A percentile compares a stretch with the other conserved stretches of the same genome.
phyloP scores from a whole-genome alignment of 2,113 vertebrate species.

The Pygoscelis antarcticus region DNA sequence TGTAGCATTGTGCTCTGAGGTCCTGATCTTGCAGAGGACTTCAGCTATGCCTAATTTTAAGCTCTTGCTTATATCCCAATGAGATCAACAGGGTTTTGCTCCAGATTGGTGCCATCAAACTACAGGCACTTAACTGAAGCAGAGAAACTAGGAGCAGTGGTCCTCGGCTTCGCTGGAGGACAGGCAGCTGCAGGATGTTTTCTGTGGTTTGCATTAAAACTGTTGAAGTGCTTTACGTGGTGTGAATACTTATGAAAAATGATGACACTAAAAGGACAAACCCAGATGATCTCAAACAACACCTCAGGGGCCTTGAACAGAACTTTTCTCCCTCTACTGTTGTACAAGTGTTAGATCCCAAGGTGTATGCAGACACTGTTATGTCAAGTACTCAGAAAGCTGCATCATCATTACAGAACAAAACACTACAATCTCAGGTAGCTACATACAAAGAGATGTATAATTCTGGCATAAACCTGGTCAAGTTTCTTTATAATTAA shows the following conservation, averaged over 20 bases:
- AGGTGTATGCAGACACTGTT: neutral
- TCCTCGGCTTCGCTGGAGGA: neutral
- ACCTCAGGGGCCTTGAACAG: neutral
- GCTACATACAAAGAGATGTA: neutral
- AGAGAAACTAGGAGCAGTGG: neutral
- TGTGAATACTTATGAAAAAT: neutral
- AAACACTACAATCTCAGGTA: neutral
- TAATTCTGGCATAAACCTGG: neutral
- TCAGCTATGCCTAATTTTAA: constrained; percentile 21
- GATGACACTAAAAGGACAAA: neutral
- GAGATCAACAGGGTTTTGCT: neutral
- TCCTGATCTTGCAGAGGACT: neutral
- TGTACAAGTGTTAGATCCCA: neutral
- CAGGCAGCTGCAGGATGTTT: neutral
- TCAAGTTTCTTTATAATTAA: neutral
- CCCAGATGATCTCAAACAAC: neutral
- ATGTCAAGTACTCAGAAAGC: neutral
- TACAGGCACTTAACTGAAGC: neutral
- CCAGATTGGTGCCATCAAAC: neutral
- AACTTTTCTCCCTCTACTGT: neutral
- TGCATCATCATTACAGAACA: neutral
- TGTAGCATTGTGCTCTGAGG: neutral
- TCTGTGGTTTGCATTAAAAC: neutral
- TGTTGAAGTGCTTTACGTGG: neutral
- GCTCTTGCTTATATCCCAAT: neutral